Percentiles rank a stretch among this genome's conserved stretches.
These are phyloP conservation scores for Lepeophtheirus nordmannii DNA, from an alignment of 2,888 invertebrate genomes.

Conservation along the genomic window DNA sequence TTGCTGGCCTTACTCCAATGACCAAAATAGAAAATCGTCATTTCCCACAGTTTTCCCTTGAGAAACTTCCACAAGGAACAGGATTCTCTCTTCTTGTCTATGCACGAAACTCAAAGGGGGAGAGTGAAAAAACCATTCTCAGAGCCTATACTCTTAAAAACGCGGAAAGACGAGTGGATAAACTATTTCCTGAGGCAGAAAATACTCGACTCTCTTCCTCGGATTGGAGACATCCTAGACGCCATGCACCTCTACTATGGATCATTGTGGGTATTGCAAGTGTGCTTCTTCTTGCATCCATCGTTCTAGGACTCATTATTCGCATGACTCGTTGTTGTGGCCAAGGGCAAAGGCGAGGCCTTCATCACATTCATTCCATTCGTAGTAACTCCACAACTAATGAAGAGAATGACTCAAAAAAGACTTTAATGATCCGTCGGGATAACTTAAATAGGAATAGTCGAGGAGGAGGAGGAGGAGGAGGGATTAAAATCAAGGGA, in stretches of 20 bases:
- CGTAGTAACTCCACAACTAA: too few species aligned
- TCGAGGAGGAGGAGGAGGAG: too few species aligned
- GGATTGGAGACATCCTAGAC: neutral
- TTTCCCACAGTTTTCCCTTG: constrained; percentile 14
- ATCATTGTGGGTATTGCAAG: constrained; percentile 1
- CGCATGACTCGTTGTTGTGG: neutral
- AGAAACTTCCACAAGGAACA: constrained; percentile 4
- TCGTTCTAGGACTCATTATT: neutral
- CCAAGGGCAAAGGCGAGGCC: neutral
- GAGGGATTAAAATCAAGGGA: neutral
- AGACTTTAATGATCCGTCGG: too few species aligned
- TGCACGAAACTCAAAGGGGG: constrained; percentile 12
- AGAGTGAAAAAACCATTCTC: constrained; percentile 4
- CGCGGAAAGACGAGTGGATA: neutral
- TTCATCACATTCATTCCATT: neutral
- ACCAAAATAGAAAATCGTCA: neutral
- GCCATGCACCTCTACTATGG: neutral
- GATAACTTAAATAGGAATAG: too few species aligned
- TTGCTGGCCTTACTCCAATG: neutral
- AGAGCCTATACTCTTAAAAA: constrained; percentile 10
- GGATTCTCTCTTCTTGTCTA: constrained; percentile 13
- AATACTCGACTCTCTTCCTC: constrained; percentile 1
- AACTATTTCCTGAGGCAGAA: neutral
- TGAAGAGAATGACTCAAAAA: too few species aligned
- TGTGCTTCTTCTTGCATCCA: neutral